Conservation (phyloP, 1,140 invertebrate species). For the Ectropis grisescens region DNA sequence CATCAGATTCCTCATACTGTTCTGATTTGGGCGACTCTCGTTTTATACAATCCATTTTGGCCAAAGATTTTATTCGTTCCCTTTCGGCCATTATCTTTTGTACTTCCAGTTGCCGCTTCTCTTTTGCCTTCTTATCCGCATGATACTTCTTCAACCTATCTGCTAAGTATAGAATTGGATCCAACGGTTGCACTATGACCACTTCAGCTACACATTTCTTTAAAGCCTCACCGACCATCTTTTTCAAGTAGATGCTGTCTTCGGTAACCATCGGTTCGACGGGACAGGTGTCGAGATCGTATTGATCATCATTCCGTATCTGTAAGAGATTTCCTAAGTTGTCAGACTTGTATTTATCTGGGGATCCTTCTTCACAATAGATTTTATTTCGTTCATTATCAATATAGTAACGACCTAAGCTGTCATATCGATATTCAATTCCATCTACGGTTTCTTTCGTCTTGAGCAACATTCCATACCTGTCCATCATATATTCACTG, state of each 20-base stretch:
- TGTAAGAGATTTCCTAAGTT: slow-evolving; percentile 6
- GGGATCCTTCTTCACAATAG: slow-evolving; percentile 4
- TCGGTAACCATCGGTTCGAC: slow-evolving; percentile 2
- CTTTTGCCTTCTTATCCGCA: not conserved
- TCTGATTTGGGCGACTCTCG: too few species aligned
- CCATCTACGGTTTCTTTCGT: slow-evolving; percentile 6
- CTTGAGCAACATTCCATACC: slow-evolving; percentile 2
- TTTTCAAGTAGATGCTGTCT: slow-evolving; percentile 10
- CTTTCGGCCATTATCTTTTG: not conserved
- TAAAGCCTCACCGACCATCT: slow-evolving; percentile 6
- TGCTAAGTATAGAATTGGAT: slow-evolving; percentile 12
- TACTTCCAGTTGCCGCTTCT: slow-evolving; percentile 1
- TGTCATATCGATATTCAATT: slow-evolving; percentile 7
- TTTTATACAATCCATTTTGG: too few species aligned
- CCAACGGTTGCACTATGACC: slow-evolving; percentile 6
- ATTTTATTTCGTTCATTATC: slow-evolving; percentile 1
- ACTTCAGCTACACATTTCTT: slow-evolving; percentile 13
- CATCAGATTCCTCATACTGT: too few species aligned
- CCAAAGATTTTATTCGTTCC: slow-evolving; percentile 18
- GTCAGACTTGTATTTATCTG: slow-evolving; percentile 4
- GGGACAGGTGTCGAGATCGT: slow-evolving; percentile 1
- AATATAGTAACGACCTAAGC: slow-evolving; percentile 8
- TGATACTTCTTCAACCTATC: slow-evolving; percentile 6
- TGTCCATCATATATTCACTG: slow-evolving; percentile 7
- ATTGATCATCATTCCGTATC: slow-evolving; percentile 11